A percentile compares a stretch with the other conserved stretches of the same genome.
Evolutionary conservation across 2,797 vertebrate species (phyloP).

Genomic region (Enteromius afrohamiltoni): DNA sequence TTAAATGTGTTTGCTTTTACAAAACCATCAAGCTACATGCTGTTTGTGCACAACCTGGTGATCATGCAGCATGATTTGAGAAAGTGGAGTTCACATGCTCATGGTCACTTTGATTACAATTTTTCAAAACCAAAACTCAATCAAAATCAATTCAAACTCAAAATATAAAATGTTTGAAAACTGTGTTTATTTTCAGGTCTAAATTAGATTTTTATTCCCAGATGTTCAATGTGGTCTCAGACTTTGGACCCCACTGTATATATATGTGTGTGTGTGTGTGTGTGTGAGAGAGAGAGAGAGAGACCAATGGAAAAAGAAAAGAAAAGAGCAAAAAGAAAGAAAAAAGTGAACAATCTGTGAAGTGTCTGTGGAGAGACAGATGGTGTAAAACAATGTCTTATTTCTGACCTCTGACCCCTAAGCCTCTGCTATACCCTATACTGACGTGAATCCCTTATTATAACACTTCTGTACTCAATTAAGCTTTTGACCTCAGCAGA

Average conservation of each 20-base stretch:
- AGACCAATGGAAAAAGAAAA: neutral
- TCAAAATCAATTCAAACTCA: slow-evolving; percentile 17
- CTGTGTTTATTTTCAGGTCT: slow-evolving; percentile 9
- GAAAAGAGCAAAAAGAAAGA: neutral
- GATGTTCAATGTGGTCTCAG: slow-evolving; percentile 6
- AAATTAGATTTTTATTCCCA: slow-evolving; percentile 20
- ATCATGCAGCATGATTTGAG: neutral
- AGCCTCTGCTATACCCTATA: slow-evolving; percentile 9
- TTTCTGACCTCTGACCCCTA: slow-evolving; percentile 34
- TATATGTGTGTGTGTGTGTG: neutral
- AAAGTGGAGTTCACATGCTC: slow-evolving; percentile 15
- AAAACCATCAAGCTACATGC: neutral
- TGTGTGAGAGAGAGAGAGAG: neutral
- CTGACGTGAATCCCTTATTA: slow-evolving; percentile 31
- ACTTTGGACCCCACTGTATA: neutral
- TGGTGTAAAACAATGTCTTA: slow-evolving; percentile 45
- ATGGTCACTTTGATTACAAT: slow-evolving; percentile 18
- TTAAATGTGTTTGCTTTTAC: neutral
- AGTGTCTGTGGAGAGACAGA: slow-evolving; percentile 29
- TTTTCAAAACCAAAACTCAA: neutral
- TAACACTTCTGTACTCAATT: slow-evolving; percentile 43
- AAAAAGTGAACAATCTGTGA: slow-evolving; percentile 16
- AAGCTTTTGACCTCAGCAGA: slow-evolving; percentile 35
- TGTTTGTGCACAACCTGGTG: neutral
- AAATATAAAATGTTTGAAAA: neutral